Evolutionary conservation across 2,797 vertebrate species (phyloP).

Genomic region (Allenopithecus nigroviridis): DNA sequence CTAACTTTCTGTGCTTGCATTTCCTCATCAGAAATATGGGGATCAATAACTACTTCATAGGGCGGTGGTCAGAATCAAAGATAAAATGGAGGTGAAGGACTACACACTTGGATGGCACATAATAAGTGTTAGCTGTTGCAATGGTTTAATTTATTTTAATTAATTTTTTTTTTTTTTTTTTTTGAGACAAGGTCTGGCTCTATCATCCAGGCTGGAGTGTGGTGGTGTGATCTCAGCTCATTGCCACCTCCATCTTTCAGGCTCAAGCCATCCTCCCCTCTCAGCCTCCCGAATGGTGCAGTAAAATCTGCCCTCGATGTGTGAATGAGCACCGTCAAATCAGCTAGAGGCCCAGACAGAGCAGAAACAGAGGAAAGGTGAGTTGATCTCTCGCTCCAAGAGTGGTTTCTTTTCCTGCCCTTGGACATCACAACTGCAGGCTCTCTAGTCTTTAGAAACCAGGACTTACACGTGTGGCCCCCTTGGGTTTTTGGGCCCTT

Average conservation of each 20-base stretch:
- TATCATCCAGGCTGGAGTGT: no score
- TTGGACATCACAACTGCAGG: background rate
- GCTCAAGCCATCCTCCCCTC: no score
- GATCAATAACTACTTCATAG: background rate
- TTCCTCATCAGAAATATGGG: background rate
- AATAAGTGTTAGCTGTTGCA: background rate
- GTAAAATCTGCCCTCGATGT: no score
- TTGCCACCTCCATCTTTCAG: no score
- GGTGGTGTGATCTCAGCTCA: no score
- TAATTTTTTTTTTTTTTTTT: no score
- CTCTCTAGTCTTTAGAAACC: background rate
- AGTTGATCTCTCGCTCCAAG: background rate
- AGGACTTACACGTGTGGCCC: background rate
- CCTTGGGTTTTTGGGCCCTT: background rate
- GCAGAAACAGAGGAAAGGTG: background rate
- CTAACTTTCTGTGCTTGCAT: no score
- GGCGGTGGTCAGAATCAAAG: background rate
- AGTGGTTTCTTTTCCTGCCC: background rate
- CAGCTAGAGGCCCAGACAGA: no score
- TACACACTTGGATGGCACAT: background rate
- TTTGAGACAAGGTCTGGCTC: no score
- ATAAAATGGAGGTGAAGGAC: background rate
- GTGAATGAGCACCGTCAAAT: no score
- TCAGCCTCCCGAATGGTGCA: no score
- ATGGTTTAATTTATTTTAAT: background rate